Evolutionary conservation across 1,140 invertebrate genomes (phyloP).

Genomic region (Periplaneta americana): DNA sequence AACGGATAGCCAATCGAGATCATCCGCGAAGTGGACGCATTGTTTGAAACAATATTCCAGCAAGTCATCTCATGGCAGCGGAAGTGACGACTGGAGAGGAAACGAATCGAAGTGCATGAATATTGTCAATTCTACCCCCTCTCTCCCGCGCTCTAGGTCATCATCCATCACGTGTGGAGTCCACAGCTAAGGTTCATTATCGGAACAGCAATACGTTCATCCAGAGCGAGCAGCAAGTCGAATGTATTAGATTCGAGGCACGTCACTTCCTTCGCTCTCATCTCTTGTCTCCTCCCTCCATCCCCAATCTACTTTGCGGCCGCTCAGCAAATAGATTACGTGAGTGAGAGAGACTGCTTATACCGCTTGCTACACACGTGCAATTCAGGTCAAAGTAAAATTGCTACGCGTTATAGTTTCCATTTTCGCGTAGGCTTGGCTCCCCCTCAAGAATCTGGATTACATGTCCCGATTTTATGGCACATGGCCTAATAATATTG

Average conservation of each 20-base stretch:
- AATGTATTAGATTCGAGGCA: slow-evolving; percentile 9
- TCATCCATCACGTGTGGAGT: background rate
- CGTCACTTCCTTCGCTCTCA: slow-evolving; percentile 6
- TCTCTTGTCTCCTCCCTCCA: slow-evolving; percentile 6
- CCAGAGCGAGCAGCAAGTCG: slow-evolving; percentile 1
- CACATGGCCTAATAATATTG: background rate
- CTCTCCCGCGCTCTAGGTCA: background rate
- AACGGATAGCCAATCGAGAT: too few species aligned
- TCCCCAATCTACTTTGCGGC: slow-evolving; percentile 17
- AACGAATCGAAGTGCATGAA: slow-evolving; percentile 8
- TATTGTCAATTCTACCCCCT: background rate
- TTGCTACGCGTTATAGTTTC: slow-evolving; percentile 15
- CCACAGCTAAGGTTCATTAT: background rate
- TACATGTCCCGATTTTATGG: background rate
- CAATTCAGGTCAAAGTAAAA: slow-evolving; percentile 13
- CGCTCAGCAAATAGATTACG: slow-evolving; percentile 20
- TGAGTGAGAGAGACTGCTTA: background rate
- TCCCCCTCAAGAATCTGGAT: background rate
- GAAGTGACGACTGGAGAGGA: background rate
- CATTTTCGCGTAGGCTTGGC: slow-evolving; percentile 1
- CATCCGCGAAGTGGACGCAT: too few species aligned
- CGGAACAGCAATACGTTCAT: slow-evolving; percentile 2
- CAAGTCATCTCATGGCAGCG: background rate
- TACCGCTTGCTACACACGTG: slow-evolving; percentile 9
- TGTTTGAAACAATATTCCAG: background rate